phyloP scores from a whole-genome alignment of 1,140 invertebrate genomes.

The Pogonomyrmex californicus region DNA sequence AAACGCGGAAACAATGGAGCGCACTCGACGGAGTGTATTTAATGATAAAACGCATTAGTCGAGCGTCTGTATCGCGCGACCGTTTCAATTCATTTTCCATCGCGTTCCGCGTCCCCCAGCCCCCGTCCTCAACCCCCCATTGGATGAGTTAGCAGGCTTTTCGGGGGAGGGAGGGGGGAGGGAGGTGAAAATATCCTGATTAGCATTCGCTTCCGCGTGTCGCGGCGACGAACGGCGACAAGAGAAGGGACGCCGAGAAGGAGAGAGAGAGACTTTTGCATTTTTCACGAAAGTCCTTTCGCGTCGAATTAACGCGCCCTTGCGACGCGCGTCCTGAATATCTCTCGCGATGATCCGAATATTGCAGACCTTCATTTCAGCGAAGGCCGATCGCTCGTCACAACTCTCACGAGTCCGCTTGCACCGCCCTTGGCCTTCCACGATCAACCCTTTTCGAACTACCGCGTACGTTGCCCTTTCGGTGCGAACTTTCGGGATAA shows the following conservation, averaged over 20 bases:
- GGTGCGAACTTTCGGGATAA: slow-evolving; percentile 13
- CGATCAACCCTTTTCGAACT: slow-evolving; percentile 41
- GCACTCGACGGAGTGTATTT: slow-evolving; percentile 8
- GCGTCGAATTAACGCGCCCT: slow-evolving; percentile 33
- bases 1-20: slow-evolving; percentile 35
- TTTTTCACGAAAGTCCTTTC: background rate
- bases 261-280: background rate
- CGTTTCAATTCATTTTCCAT: background rate
- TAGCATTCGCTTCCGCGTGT: slow-evolving; percentile 17
- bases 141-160: background rate
- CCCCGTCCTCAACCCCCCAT: background rate
- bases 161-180: background rate
- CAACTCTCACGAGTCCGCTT: slow-evolving; percentile 29
- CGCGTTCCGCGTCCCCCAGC: background rate
- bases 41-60: slow-evolving; percentile 39
- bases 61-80: background rate
- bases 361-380: background rate
- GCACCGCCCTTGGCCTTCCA: slow-evolving; percentile 60
- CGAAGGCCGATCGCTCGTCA: slow-evolving; percentile 1
- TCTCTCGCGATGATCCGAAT: background rate
- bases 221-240: background rate
- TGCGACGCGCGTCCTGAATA: slow-evolving; percentile 10
- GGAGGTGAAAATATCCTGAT: slow-evolving; percentile 13
- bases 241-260: background rate
- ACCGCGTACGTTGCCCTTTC: slow-evolving; percentile 30